Conservation (phyloP, 2,888 invertebrate species). For the Epistrophe grossulariae region DNA sequence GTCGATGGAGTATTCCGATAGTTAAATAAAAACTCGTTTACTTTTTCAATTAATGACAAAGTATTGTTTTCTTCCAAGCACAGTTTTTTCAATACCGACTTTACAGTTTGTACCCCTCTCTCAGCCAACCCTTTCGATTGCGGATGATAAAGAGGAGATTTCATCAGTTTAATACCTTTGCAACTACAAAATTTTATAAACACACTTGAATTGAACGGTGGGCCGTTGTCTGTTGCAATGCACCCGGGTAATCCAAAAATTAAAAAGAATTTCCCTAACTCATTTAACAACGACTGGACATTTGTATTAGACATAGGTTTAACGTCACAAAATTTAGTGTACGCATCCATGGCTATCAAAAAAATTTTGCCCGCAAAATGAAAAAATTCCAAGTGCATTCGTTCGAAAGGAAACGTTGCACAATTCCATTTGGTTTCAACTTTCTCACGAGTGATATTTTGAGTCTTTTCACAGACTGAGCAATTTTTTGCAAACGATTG, state of each 20-base stretch:
- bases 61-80: not conserved
- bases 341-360: not conserved
- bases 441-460: not conserved
- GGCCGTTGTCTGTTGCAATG: constrained; percentile 35
- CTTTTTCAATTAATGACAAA: not conserved
- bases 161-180: constrained; percentile 15
- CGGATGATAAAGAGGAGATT: constrained; percentile 28
- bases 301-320: not conserved
- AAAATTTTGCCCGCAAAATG: not conserved
- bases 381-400: not conserved
- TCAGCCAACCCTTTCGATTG: constrained; percentile 31
- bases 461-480: not conserved
- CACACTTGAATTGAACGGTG: no score
- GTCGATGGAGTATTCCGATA: not conserved
- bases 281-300: not conserved
- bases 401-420: not conserved
- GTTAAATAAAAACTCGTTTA: not conserved
- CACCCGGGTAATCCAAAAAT: constrained; percentile 27
- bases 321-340: not conserved
- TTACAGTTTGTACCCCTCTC: not conserved
- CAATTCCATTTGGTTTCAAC: not conserved
- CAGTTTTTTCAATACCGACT: not conserved
- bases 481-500: not conserved
- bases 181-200: constrained; percentile 24
- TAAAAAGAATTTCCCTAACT: constrained; percentile 17